Conservation (phyloP, 2,888 invertebrate species). For the Ichneumoninae sp. region DNA sequence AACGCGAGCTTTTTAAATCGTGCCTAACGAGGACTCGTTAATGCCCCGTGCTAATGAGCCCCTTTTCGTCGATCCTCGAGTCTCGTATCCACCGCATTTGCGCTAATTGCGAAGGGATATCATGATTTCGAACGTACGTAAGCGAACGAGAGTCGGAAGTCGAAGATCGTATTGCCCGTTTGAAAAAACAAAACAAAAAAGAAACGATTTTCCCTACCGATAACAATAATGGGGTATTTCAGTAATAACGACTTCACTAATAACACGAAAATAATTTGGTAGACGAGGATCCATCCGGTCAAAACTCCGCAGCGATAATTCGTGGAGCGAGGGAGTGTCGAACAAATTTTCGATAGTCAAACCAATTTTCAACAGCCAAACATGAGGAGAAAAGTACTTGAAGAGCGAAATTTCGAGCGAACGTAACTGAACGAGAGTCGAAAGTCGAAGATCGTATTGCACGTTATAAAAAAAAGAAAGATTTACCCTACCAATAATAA, state of each 20-base stretch:
- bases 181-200: no score
- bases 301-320: neutral
- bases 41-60: slow-evolving; percentile 15
- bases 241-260: no score
- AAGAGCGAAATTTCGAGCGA: slow-evolving; percentile 8
- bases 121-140: neutral
- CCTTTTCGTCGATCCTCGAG: slow-evolving; percentile 6
- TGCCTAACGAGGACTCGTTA: slow-evolving; percentile 31
- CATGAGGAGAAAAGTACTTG: neutral
- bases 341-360: no score
- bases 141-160: slow-evolving; percentile 1
- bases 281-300: no score
- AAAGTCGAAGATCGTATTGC: no score
- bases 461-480: no score
- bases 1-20: slow-evolving; percentile 8
- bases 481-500: no score
- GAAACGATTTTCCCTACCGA: neutral
- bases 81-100: neutral
- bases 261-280: no score
- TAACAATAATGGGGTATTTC: no score
- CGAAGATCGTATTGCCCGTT: no score
- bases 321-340: neutral
- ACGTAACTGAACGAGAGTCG: neutral
- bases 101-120: slow-evolving; percentile 5
- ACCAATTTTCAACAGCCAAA: no score